A percentile compares a stretch with the other conserved stretches of the same genome.
phyloP scores from a whole-genome alignment of 2,113 vertebrate genomes.

The Pelvicachromis taeniatus region DNA sequence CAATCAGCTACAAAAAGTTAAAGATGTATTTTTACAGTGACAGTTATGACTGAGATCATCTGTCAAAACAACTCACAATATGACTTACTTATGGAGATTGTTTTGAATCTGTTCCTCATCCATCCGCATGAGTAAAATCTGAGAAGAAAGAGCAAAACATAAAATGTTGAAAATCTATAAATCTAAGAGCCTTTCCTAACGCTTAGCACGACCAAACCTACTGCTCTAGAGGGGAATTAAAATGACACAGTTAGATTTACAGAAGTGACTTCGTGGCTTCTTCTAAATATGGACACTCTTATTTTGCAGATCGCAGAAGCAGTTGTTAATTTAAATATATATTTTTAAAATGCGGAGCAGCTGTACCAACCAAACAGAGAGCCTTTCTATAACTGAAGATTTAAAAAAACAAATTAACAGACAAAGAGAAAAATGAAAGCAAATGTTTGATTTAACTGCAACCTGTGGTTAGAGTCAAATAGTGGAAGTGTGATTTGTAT shows the following conservation, averaged over 20 bases:
- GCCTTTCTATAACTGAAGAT: background rate
- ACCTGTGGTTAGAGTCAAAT: background rate
- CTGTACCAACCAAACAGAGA: background rate
- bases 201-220: background rate
- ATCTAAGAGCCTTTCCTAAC: background rate
- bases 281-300: background rate
- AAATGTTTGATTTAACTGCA: background rate
- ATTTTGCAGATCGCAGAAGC: background rate
- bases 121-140: background rate
- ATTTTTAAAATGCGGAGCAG: constrained; percentile 17
- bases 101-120: background rate
- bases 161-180: background rate
- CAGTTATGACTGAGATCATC: background rate
- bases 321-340: constrained; percentile 23
- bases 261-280: background rate
- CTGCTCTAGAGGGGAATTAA: background rate
- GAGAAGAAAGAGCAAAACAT: background rate
- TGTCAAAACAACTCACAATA: background rate
- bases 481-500: background rate
- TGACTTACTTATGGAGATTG: background rate
- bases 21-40: background rate
- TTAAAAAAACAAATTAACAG: background rate
- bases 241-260: background rate
- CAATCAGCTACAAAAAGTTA: background rate
- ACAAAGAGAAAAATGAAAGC: background rate